A percentile compares a stretch with the other conserved stretches of the same genome.
These are phyloP conservation scores for Agrypnia vestita DNA, from an alignment of 1,140 invertebrate species.

Conservation along the genomic window DNA sequence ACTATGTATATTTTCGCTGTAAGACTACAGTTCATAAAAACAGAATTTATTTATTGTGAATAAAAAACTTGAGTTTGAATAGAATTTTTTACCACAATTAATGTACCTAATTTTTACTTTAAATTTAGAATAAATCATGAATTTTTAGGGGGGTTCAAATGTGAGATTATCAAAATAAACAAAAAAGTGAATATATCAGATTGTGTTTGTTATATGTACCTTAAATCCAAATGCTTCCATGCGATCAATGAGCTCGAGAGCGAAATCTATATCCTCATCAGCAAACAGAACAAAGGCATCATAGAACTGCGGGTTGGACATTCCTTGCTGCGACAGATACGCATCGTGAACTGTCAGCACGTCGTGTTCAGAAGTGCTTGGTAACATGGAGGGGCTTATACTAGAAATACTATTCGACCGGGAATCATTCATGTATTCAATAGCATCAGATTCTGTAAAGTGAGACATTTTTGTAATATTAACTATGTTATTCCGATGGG, in stretches of 20 bases:
- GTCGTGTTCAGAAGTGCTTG: constrained; percentile 26
- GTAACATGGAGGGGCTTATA: constrained; percentile 38
- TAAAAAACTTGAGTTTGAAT: no score
- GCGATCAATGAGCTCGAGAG: constrained; percentile 74
- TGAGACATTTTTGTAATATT: not conserved
- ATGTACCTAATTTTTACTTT: no score
- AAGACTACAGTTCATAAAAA: no score
- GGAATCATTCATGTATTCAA: constrained; percentile 65
- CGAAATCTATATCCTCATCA: constrained; percentile 80
- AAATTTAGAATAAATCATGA: no score
- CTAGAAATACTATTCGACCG: constrained; percentile 24
- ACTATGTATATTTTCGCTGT: no score
- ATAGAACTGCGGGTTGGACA: constrained; percentile 70
- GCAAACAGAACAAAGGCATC: constrained; percentile 83
- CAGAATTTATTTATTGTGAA: no score
- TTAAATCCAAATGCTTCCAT: constrained; percentile 78
- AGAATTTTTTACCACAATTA: no score
- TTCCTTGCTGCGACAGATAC: constrained; percentile 27
- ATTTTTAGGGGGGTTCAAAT: no score
- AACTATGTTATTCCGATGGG: not conserved
- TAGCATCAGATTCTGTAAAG: constrained; percentile 44
- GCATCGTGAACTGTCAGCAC: constrained; percentile 46
- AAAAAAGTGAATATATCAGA: no score
- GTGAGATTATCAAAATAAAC: no score
- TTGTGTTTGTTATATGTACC: constrained; percentile 65